Base-by-base conservation (phyloP, 2,113 vertebrate species). In the Microtus pennsylvanicus region DNA sequence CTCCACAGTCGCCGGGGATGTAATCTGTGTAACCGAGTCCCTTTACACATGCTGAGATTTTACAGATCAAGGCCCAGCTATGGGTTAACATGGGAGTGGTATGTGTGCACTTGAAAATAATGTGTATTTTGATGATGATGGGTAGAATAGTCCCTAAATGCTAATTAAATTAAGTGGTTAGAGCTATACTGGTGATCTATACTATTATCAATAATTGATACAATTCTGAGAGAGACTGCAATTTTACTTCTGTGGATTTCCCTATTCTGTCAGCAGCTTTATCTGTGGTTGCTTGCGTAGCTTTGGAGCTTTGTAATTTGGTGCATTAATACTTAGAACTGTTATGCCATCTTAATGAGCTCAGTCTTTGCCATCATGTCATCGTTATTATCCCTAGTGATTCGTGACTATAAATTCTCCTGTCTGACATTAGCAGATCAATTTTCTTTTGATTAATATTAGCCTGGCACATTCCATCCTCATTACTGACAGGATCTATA, bases 361-460 rank as follows among this genome's bases (percentile, higher is more conserved):
- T 47, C 58, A 76, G 26, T 19, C 30, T 82, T 82, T 33, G 80
- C 28, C 4, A 47, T 52, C 76, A 77, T 85, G 28, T 75, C 85
- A 45, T 69, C 89, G 7, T 7, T 22, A 28, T 35, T 6, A 50
- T 72, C 63, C 28, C 17, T 81, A 76, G 80, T 58, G n/a, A 90
- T 70, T 91, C 42, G 50, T 80, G 81, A 42, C 77, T 92, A 50
- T 77, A 52, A 50, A 85, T 69, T 91, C 33, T 95, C 35, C 47
- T 89, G 17, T 81, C 33, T 63, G 76, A 55, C 45, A 93, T 55
- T 82, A 91, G 52, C 30, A 38, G 61, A 77, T 38, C 38, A 87
- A 52, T 69, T 90, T 90, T 93, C 67, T 82, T 81, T 90, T 52
- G 42, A 72, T 87, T 82, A 90, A 86, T 78, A 78, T 83, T 61